Percentiles rank a stretch among this genome's conserved stretches.
Evolutionary conservation across 2,888 invertebrate genomes (phyloP).

Genomic region (Malachius bipustulatus): DNA sequence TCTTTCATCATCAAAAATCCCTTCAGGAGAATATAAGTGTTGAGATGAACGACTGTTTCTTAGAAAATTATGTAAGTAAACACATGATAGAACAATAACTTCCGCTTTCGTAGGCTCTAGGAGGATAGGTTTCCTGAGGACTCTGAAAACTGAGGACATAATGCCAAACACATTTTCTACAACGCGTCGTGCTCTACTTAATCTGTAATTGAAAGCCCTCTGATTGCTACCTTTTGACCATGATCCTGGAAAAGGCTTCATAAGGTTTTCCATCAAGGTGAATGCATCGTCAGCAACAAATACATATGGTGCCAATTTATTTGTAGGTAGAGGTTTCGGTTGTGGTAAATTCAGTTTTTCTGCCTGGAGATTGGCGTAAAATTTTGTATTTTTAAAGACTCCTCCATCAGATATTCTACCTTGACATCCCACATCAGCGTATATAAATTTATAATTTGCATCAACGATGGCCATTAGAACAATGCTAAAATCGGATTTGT

Average conservation of each 20-base stretch:
- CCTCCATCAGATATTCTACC: too few relatives aligned
- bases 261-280: constrained; percentile 12
- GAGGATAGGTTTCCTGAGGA: constrained; percentile 21
- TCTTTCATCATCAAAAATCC: constrained; percentile 21
- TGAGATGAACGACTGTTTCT: constrained; percentile 20
- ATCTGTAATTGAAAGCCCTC: constrained; percentile 17
- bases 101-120: constrained; percentile 22
- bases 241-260: constrained; percentile 19
- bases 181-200: constrained; percentile 16
- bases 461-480: constrained; percentile 23
- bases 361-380: too few relatives aligned
- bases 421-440: constrained; percentile 26
- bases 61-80: constrained; percentile 24
- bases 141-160: constrained; percentile 21
- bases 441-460: constrained; percentile 23
- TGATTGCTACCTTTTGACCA: constrained; percentile 10
- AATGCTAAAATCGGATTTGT: constrained; percentile 23
- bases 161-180: constrained; percentile 21
- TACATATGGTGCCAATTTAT: too few relatives aligned
- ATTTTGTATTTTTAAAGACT: too few relatives aligned
- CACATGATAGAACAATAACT: constrained; percentile 25
- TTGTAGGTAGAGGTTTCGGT: too few relatives aligned
- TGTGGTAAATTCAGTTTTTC: too few relatives aligned
- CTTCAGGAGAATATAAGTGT: constrained; percentile 19
- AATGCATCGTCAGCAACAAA: too few relatives aligned